Evolutionary conservation across 2,888 invertebrate species (phyloP).

Genomic region (Noctuana brunneofusca): DNA sequence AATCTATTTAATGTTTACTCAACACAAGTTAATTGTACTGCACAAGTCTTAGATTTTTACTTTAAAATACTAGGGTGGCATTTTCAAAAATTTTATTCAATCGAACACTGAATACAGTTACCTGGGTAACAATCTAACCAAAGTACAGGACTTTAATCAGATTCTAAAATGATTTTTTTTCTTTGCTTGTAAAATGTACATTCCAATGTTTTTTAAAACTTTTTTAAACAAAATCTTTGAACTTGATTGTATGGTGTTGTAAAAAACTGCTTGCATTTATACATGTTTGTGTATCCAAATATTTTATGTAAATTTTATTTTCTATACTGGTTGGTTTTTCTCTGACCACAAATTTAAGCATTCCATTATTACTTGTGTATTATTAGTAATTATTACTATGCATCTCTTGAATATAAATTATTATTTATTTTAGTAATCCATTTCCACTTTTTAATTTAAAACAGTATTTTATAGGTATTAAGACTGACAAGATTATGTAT

Average conservation of each 20-base stretch:
- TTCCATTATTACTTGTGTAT: constrained; percentile 63
- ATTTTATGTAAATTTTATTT: constrained; percentile 34
- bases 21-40: not conserved
- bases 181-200: no score
- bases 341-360: constrained; percentile 52
- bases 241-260: constrained; percentile 10
- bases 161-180: no score
- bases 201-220: constrained; percentile 28
- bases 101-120: no score
- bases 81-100: not conserved
- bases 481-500: constrained; percentile 78
- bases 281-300: constrained; percentile 45
- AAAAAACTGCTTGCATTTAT: constrained; percentile 50
- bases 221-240: not conserved
- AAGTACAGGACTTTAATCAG: not conserved
- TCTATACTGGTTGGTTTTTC: not conserved
- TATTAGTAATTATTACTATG: constrained; percentile 49
- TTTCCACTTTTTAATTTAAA: constrained; percentile 54
- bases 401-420: constrained; percentile 48
- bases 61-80: not conserved
- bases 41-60: not conserved
- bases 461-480: constrained; percentile 78
- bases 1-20: no score
- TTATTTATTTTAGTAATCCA: constrained; percentile 32
- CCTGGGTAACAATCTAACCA: no score